A percentile compares a stretch with the other conserved stretches of the same genome.
phyloP scores from a whole-genome alignment of 1,140 invertebrate species.

The Potamilus streckersoni region DNA sequence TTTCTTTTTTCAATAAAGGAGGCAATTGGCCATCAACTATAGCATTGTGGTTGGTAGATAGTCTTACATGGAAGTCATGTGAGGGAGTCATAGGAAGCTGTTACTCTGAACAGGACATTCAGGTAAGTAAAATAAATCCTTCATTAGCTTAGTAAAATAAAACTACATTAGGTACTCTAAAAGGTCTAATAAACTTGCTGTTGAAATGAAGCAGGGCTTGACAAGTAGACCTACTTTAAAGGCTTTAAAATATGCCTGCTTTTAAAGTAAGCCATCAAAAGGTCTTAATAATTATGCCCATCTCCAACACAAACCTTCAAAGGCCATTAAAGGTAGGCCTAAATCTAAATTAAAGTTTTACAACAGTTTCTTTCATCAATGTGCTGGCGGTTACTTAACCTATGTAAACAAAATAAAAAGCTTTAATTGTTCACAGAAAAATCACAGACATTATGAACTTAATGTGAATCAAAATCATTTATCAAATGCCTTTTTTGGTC shows the following conservation, averaged over 20 bases:
- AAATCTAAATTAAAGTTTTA: background rate
- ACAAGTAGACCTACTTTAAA: background rate
- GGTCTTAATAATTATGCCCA: too few species aligned
- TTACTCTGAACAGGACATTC: slow-evolving; percentile 25
- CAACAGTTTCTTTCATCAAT: background rate
- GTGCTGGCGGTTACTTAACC: background rate
- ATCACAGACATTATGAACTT: too few species aligned
- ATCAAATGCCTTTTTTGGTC: too few species aligned
- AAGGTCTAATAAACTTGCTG: background rate
- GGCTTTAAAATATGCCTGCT: too few species aligned
- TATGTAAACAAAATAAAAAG: too few species aligned
- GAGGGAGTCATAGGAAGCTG: slow-evolving; percentile 51
- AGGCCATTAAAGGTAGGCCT: background rate
- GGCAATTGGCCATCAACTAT: slow-evolving; percentile 97
- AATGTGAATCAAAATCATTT: too few species aligned
- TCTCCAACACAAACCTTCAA: too few species aligned
- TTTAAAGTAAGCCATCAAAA: too few species aligned
- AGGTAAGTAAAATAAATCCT: slow-evolving; percentile 21
- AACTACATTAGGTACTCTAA: background rate
- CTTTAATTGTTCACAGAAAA: too few species aligned
- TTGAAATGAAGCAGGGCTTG: background rate
- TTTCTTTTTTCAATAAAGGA: slow-evolving; percentile 65
- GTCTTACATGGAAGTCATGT: slow-evolving; percentile 85
- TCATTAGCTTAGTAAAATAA: too few species aligned
- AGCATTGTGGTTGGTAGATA: slow-evolving; percentile 92